phyloP scores from a whole-genome alignment of 2,888 invertebrate genomes.

The Andricus curvator region DNA sequence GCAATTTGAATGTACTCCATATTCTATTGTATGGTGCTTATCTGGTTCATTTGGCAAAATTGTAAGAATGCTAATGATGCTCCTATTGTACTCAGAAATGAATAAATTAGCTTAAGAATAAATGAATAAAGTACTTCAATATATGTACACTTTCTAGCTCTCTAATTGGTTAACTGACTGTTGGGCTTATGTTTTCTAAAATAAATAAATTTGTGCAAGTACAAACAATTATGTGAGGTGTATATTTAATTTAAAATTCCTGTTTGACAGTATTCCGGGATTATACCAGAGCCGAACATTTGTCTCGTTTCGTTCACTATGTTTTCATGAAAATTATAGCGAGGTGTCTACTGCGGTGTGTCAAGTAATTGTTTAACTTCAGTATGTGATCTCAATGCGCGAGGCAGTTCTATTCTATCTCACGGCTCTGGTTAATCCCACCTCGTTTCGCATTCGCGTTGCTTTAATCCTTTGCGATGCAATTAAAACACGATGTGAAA shows the following conservation, averaged over 20 bases:
- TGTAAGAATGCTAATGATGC: too few species aligned
- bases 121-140: too few species aligned
- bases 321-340: background rate
- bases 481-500: constrained; percentile 36
- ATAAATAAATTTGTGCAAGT: background rate
- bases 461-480: constrained; percentile 32
- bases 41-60: too few species aligned
- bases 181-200: too few species aligned
- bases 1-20: too few species aligned
- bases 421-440: constrained; percentile 17
- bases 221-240: background rate
- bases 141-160: too few species aligned
- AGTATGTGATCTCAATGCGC: constrained; percentile 12
- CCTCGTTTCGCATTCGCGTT: constrained; percentile 23
- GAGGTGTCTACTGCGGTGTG: background rate
- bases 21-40: too few species aligned
- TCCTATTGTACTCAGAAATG: too few species aligned
- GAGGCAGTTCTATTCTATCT: background rate
- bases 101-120: too few species aligned
- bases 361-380: constrained; percentile 19
- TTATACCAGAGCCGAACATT: background rate
- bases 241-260: background rate
- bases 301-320: background rate
- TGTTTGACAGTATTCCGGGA: background rate
- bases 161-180: too few species aligned